phyloP scores from a whole-genome alignment of 2,888 invertebrate genomes.

The Drosophila robusta region DNA sequence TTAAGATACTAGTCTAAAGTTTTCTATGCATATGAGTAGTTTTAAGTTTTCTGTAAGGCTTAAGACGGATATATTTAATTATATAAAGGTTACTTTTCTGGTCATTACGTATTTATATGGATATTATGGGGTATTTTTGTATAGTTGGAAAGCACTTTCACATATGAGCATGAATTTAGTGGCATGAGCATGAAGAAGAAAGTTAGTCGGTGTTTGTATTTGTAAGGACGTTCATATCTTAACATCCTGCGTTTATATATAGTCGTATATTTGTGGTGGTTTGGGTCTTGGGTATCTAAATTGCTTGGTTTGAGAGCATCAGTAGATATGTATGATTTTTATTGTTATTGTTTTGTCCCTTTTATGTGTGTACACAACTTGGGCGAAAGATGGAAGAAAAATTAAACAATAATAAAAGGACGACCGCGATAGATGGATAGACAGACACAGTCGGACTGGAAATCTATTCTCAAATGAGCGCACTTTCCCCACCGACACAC shows the following conservation, averaged over 20 bases:
- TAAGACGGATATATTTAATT: constrained; percentile 75
- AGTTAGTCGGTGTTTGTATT: constrained; percentile 16
- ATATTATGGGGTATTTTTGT: constrained; percentile 41
- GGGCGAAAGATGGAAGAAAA: constrained; percentile 63
- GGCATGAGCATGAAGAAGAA: constrained; percentile 3
- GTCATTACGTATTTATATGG: constrained; percentile 58
- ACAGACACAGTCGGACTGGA: constrained; percentile 25
- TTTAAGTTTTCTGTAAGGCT: no score
- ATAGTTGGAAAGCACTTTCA: constrained; percentile 19
- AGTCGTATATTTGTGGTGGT: not conserved
- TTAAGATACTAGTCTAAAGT: no score
- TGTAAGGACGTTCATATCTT: constrained; percentile 65
- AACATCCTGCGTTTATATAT: constrained; percentile 35
- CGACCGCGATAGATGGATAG: constrained; percentile 34
- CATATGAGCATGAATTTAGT: not conserved
- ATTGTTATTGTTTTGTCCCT: constrained; percentile 83
- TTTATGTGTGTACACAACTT: constrained; percentile 53
- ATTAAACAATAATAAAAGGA: constrained; percentile 73
- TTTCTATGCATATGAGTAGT: no score
- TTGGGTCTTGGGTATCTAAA: constrained; percentile 22
- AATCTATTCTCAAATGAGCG: constrained; percentile 64
- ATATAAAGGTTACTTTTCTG: constrained; percentile 73
- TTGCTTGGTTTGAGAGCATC: constrained; percentile 36
- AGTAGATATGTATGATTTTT: constrained; percentile 76
- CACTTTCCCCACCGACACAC: no score